Conservation (phyloP, 2,113 vertebrate species). For the Colinus virginianus region DNA sequence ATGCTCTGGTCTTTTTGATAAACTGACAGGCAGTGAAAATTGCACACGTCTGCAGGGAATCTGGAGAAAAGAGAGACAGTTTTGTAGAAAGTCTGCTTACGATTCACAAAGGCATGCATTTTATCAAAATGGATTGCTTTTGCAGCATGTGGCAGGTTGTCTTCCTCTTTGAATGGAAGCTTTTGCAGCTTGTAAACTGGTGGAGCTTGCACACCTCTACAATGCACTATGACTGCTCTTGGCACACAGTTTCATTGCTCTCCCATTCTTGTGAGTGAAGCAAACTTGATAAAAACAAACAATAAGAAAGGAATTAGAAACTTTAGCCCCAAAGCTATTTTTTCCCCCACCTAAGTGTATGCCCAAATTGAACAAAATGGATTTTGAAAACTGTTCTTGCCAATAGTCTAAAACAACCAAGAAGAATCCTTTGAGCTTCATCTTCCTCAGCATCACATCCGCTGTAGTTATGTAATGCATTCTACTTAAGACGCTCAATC, state of each 20-base stretch:
- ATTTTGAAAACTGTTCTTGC: background rate
- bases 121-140: constrained; percentile 64
- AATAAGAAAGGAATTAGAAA: background rate
- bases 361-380: background rate
- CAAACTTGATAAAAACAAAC: background rate
- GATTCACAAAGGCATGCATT: constrained; percentile 58
- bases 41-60: constrained; percentile 61
- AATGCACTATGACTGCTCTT: background rate
- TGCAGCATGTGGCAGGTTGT: constrained; percentile 29
- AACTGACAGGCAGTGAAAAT: constrained; percentile 73
- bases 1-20: constrained; percentile 75
- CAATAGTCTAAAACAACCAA: background rate
- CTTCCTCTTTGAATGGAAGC: constrained; percentile 36
- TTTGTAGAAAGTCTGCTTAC: constrained; percentile 65
- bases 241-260: background rate
- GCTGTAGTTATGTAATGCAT: background rate
- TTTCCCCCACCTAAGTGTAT: background rate
- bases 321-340: background rate
- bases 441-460: background rate
- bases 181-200: constrained; percentile 56
- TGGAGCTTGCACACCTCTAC: background rate
- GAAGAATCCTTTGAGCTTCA: background rate
- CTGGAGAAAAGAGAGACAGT: constrained; percentile 56
- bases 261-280: constrained; percentile 19
- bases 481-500: constrained; percentile 17